These are phyloP conservation scores for Ryuthela nishihirai DNA, from an alignment of 2,888 invertebrate genomes.

Conservation along the genomic window DNA sequence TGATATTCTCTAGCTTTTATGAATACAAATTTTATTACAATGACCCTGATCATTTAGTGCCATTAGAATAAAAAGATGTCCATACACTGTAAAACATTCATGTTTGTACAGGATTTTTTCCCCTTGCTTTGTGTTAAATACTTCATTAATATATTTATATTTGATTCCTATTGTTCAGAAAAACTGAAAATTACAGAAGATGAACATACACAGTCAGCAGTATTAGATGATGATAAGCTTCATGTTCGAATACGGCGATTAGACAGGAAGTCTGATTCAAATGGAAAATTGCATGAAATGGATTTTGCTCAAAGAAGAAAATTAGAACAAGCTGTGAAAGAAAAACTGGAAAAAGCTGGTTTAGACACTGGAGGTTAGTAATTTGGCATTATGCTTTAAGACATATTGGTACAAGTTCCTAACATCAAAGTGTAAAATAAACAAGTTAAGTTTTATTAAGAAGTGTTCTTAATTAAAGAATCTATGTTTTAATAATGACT, in stretches of 20 bases:
- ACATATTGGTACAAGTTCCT: neutral
- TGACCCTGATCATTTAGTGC: no score
- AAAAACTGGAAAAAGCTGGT: slow-evolving; percentile 47
- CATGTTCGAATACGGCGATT: slow-evolving; percentile 23
- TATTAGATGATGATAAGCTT: slow-evolving; percentile 21
- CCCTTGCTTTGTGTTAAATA: no score
- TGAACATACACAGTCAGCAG: slow-evolving; percentile 2
- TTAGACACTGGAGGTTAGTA: slow-evolving; percentile 46
- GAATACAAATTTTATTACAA: no score
- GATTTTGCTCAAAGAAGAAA: slow-evolving; percentile 42
- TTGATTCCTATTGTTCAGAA: slow-evolving; percentile 1
- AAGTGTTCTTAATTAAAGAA: neutral
- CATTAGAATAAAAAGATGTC: no score
- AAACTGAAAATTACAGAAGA: neutral
- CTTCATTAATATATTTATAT: neutral
- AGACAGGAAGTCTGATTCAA: slow-evolving; percentile 5
- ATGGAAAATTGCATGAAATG: slow-evolving; percentile 17
- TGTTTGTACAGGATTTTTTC: no score
- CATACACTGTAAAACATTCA: no score
- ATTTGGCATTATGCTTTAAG: neutral
- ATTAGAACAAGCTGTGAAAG: slow-evolving; percentile 46
- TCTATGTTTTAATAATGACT: neutral
- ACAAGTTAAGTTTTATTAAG: neutral
- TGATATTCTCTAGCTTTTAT: no score
- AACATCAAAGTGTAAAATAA: neutral